Evolutionary conservation across 2,888 invertebrate species (phyloP).

Genomic region (Caenorhabditis sinica): DNA sequence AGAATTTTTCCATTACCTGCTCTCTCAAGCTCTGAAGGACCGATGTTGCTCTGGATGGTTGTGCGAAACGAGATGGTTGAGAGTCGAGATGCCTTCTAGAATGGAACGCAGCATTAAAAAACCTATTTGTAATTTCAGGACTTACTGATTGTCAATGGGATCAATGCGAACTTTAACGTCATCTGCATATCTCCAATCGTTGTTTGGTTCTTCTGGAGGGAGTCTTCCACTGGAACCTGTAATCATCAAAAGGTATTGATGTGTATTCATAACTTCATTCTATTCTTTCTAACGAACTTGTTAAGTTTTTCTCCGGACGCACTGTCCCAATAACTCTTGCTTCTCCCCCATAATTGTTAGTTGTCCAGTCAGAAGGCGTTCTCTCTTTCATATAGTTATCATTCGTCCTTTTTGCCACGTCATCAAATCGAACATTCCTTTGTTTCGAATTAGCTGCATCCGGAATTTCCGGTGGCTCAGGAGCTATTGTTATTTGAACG

Average conservation of each 20-base stretch:
- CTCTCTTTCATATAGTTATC: slow-evolving; percentile 33
- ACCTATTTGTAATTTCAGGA: slow-evolving; percentile 1
- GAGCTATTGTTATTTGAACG: slow-evolving; percentile 64
- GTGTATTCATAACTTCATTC: not conserved
- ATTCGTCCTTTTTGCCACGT: slow-evolving; percentile 4
- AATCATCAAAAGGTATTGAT: not conserved
- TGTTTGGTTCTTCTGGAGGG: slow-evolving; percentile 17
- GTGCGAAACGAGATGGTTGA: slow-evolving; percentile 15
- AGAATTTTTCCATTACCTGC: too few relatives aligned
- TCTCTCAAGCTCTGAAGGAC: slow-evolving; percentile 69
- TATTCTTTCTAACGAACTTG: slow-evolving; percentile 26
- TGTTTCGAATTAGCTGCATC: slow-evolving; percentile 27
- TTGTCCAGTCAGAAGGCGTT: slow-evolving; percentile 45
- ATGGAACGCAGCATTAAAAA: too few relatives aligned
- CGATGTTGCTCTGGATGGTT: slow-evolving; percentile 56
- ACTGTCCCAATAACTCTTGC: slow-evolving; percentile 62
- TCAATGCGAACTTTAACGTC: slow-evolving; percentile 66
- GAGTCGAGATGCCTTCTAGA: slow-evolving; percentile 18
- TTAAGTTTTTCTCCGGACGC: slow-evolving; percentile 49
- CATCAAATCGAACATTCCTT: slow-evolving; percentile 49
- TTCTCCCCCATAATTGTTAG: slow-evolving; percentile 61
- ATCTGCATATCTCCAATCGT: slow-evolving; percentile 59
- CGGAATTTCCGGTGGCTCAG: slow-evolving; percentile 47
- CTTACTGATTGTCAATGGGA: slow-evolving; percentile 46
- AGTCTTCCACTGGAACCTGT: slow-evolving; percentile 47